Base-by-base conservation (phyloP, 2,888 invertebrate genomes). In the Coleophora flavipennella region DNA sequence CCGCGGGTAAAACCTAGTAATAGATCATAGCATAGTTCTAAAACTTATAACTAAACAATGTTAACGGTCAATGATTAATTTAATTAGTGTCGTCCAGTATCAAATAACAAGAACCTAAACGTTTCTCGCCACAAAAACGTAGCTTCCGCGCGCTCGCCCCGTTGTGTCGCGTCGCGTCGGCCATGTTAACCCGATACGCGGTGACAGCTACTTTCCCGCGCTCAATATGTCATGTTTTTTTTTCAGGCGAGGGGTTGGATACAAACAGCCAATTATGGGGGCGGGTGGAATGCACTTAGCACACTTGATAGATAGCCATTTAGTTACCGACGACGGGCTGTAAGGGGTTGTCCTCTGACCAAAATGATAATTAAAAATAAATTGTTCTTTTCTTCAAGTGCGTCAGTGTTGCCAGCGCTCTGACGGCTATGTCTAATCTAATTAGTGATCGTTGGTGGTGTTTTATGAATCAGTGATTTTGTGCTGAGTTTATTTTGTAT, bases 201-300 rank as follows among this genome's bases (percentile, higher is more conserved):
- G 50, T 73, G 80, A 77, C 78, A 78, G 72, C 63, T 55, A 64
- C 69, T 77, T 81, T 81, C 80, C 80, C 83, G 81, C 80, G 79
- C 72, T 63, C 80, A 80, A 76, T 77, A 79, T 80, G 81, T 79
- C 73, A 69, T 73, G 73, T 71, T 75, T 78, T 81, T 75, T 57
- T 81, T 81, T 79, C 70, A 70, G 64, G 39, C 62, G 63, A 76
- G 77, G 81, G 81, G 80, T 73, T 81, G 79, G 80, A 71, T 77
- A 80, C 79, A 83, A 80, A 81, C 83, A 81, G 67, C 80, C 83
- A 81, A 83, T 84, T 81, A 83, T 70, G 67, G 63, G 55, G 60
- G 76, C 77, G 81, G 79, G 72, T 79, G 74, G 53, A 69, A 63
- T 72, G 69, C 74, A 78, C 67, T 76, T 71, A 71, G 64, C 68